These are phyloP conservation scores for Pogona vitticeps DNA, from an alignment of 2,113 vertebrate species.

Conservation along the genomic window DNA sequence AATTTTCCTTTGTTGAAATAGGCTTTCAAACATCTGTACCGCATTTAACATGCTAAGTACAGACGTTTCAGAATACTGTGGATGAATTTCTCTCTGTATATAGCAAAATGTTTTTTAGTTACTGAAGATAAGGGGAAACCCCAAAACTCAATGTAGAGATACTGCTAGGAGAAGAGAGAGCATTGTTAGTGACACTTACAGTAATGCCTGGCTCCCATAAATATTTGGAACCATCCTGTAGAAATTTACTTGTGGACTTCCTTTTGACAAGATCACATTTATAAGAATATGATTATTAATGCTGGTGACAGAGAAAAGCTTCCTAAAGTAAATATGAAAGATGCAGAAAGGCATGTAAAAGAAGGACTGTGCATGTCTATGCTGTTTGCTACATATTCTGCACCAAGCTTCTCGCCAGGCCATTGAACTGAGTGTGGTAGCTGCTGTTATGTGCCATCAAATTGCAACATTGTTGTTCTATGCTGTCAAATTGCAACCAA, in stretches of 20 bases:
- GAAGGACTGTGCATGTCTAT: background rate
- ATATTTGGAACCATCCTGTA: slow-evolving; percentile 42
- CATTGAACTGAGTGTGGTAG: too few species aligned
- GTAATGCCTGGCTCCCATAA: slow-evolving; percentile 36
- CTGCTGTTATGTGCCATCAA: too few species aligned
- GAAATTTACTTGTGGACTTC: background rate
- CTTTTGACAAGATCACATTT: slow-evolving; percentile 30
- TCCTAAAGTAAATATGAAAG: slow-evolving; percentile 31
- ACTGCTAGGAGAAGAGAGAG: slow-evolving; percentile 50
- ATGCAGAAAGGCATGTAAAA: slow-evolving; percentile 31
- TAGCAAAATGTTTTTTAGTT: slow-evolving; percentile 58
- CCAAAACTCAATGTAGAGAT: background rate
- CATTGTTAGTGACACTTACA: slow-evolving; percentile 55
- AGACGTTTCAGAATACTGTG: slow-evolving; percentile 59
- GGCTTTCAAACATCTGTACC: slow-evolving; percentile 76
- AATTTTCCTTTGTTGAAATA: slow-evolving; percentile 72
- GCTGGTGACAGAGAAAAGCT: slow-evolving; percentile 26
- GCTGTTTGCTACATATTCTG: fast-evolving
- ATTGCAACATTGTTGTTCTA: too few species aligned
- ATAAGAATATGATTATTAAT: slow-evolving; percentile 45
- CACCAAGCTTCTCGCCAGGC: too few species aligned
- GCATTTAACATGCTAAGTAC: slow-evolving; percentile 76
- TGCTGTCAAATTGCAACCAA: too few species aligned
- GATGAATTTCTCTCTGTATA: slow-evolving; percentile 68
- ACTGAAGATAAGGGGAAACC: slow-evolving; percentile 46